A percentile compares a stretch with the other conserved stretches of the same genome.
These are phyloP conservation scores for Pteria penguin DNA, from an alignment of 2,888 invertebrate species.

Conservation along the genomic window DNA sequence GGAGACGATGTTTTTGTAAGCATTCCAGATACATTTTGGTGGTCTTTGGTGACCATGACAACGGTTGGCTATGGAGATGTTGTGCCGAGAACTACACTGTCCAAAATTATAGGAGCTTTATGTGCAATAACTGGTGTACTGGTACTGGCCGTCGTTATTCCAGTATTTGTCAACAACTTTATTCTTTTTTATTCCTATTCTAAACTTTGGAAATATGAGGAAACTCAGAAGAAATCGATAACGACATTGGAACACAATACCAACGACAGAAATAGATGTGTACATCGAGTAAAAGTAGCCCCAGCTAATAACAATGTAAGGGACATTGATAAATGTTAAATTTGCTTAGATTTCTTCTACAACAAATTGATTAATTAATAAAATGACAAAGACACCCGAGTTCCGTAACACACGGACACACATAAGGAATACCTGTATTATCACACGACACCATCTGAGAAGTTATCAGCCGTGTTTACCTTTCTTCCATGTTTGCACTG, in stretches of 20 bases:
- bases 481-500: no score
- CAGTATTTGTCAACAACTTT: slow-evolving; percentile 75
- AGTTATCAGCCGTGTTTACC: no score
- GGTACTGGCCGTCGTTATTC: slow-evolving; percentile 71
- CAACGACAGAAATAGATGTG: not conserved
- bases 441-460: no score
- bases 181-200: slow-evolving; percentile 64
- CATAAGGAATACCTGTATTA: no score
- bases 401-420: no score
- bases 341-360: no score
- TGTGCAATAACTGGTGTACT: slow-evolving; percentile 69
- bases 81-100: slow-evolving; percentile 55
- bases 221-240: not conserved
- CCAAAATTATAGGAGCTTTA: slow-evolving; percentile 61
- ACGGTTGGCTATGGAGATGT: slow-evolving; percentile 76
- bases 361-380: no score
- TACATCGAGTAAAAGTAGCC: not conserved
- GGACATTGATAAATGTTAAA: no score
- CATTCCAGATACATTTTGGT: slow-evolving; percentile 72
- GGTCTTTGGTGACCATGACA: slow-evolving; percentile 74
- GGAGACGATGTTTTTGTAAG: slow-evolving; percentile 61
- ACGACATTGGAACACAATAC: not conserved
- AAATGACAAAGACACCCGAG: no score
- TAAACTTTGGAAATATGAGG: slow-evolving; percentile 51
- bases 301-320: no score